Conservation (phyloP, 2,888 invertebrate genomes). For the Agrilus mali region DNA sequence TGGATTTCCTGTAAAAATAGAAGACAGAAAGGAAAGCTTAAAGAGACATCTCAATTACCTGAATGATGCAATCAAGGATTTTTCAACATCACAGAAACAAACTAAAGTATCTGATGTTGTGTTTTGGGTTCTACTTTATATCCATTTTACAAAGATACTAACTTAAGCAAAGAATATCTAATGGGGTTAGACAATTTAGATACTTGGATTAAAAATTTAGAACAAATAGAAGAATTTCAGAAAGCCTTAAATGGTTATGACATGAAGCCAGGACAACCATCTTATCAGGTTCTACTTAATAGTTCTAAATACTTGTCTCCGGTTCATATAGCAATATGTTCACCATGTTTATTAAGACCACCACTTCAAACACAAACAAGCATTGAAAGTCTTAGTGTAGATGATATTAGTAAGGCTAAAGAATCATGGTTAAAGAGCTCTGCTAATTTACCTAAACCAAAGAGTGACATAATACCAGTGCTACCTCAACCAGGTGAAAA, state of each 20-base stretch:
- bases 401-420: slow-evolving; percentile 47
- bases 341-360: slow-evolving; percentile 12
- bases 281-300: slow-evolving; percentile 25
- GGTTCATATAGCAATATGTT: slow-evolving; percentile 5
- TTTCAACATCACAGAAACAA: slow-evolving; percentile 40
- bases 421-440: slow-evolving; percentile 43
- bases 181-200: slow-evolving; percentile 39
- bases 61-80: slow-evolving; percentile 35
- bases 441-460: slow-evolving; percentile 30
- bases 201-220: slow-evolving; percentile 50
- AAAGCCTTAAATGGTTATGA: slow-evolving; percentile 28
- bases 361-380: slow-evolving; percentile 33
- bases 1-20: slow-evolving; percentile 35
- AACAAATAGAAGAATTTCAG: slow-evolving; percentile 43
- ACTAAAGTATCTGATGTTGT: slow-evolving; percentile 56
- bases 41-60: slow-evolving; percentile 43
- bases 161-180: slow-evolving; percentile 42
- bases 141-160: slow-evolving; percentile 46
- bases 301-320: slow-evolving; percentile 24
- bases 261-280: slow-evolving; percentile 17
- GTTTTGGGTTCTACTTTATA: slow-evolving; percentile 62
- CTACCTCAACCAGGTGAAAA: slow-evolving; percentile 68
- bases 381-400: slow-evolving; percentile 37
- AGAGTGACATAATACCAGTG: slow-evolving; percentile 31
- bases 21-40: slow-evolving; percentile 45